Percentiles rank a stretch among this genome's conserved stretches.
These are phyloP conservation scores for Hemichromis elongatus DNA, from an alignment of 2,113 vertebrate species.

Conservation along the genomic window DNA sequence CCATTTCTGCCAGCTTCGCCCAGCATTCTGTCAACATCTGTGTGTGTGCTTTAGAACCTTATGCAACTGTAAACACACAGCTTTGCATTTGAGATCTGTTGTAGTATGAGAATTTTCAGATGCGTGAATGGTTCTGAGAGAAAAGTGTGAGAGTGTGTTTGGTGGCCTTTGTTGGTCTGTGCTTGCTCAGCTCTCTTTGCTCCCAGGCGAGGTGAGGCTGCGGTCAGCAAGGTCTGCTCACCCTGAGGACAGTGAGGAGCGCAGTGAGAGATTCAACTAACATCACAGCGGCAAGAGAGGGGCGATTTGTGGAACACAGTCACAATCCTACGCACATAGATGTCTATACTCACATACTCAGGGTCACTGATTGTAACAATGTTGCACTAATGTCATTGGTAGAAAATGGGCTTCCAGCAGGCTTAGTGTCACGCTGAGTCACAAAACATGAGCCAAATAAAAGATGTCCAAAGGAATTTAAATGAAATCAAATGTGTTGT, in stretches of 20 bases:
- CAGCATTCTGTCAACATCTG: background rate
- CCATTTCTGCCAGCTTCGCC: background rate
- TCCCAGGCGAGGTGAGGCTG: background rate
- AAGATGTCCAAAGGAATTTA: background rate
- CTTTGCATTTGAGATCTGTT: background rate
- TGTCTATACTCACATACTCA: background rate
- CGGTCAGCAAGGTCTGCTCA: conserved; percentile 3
- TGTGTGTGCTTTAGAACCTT: background rate
- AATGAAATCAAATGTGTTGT: background rate
- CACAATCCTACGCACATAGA: background rate
- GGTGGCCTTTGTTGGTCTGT: background rate
- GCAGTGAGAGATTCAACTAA: background rate
- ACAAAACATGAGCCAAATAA: background rate
- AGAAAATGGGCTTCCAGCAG: background rate
- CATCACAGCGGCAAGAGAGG: background rate
- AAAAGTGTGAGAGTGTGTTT: background rate
- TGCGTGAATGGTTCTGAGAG: background rate
- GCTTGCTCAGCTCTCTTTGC: conserved; percentile 5
- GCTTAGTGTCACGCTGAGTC: background rate
- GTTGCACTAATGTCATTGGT: background rate
- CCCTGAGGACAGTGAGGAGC: conserved; percentile 1
- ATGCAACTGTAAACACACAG: background rate
- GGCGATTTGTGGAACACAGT: background rate
- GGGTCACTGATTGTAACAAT: background rate
- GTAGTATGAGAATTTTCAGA: background rate